Percentiles rank a stretch among this genome's conserved stretches.
phyloP scores from a whole-genome alignment of 2,113 vertebrate species.

The Pituophis catenifer region DNA sequence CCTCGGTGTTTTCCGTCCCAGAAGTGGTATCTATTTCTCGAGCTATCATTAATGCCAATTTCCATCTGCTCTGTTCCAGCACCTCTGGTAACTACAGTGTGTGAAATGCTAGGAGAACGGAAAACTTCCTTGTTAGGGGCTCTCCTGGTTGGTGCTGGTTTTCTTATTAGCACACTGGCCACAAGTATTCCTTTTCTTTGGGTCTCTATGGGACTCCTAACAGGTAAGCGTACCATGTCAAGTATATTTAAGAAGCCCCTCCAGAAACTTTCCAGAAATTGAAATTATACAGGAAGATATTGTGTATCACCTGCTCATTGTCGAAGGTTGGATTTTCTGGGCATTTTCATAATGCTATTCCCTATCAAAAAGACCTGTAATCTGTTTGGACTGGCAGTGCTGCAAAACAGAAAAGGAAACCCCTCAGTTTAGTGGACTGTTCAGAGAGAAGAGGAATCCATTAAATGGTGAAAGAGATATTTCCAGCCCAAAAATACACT shows the following conservation, averaged over 20 bases:
- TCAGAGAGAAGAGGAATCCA: neutral
- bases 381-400: neutral
- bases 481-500: neutral
- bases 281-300: neutral
- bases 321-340: neutral
- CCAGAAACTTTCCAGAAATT: neutral
- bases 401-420: neutral
- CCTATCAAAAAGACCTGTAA: neutral
- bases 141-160: constrained; percentile 77
- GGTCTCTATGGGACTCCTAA: constrained; percentile 86
- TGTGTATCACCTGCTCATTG: neutral
- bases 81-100: constrained; percentile 77
- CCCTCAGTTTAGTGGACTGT: neutral
- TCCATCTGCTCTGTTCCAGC: constrained; percentile 52
- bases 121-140: constrained; percentile 77
- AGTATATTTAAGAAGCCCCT: rapidly evolving
- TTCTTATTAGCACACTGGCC: constrained; percentile 84
- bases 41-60: rapidly evolving
- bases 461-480: neutral
- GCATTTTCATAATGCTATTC: neutral
- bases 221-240: constrained; percentile 74
- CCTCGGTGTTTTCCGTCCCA: neutral
- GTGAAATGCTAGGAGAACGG: constrained; percentile 77
- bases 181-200: constrained; percentile 83
- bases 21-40: rapidly evolving